Base-by-base conservation (phyloP, 2,113 vertebrate species). In the Ibidorhyncha struthersii region DNA sequence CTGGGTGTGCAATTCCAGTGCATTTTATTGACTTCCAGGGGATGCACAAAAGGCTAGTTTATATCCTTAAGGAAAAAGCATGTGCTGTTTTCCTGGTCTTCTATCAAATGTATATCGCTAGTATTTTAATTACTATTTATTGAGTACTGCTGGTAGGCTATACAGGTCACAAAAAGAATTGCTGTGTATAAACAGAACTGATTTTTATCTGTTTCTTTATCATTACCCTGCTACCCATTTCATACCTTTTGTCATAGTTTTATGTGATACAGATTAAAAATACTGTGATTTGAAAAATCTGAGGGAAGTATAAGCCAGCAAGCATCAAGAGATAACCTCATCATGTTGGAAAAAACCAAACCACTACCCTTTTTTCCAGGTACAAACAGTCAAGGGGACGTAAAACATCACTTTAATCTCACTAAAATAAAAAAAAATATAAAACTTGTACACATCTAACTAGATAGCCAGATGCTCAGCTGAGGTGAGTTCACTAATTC, bases 1-100 rank as follows among this genome's bases (percentile, higher is more conserved):
- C 5, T 14, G n/a, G 21, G 32, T 88, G 29, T 83, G 50, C 67
- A 65, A 85, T 90, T 94, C 53, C 30, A 62, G 73, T 47, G 77
- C 41, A 84, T 80, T 92, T 36, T 91, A 18, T 63, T 86, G 81
- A 88, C 65, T 95, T 92, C 55, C 73, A 86, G n/a, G n/a, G 22
- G 59, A 86, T 78, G 71, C 34, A 88, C 40, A 86, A 93, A 97
- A 97, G 29, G 27, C 61, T 30, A 59, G 17, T 32, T 56, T 25
- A 34, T 73, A 86, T 29, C 91, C 93, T 82, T 56, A 67, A 82
- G 93, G 49, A 58, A 95, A 94, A 93, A 92, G 12, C 22, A 62
- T 25, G 32, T 73, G 36, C 27, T 55, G 16, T 50, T 87, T 93
- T 87, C 20, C 76, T 61, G 59, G 23, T 58, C 19, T 67, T 83